These are phyloP conservation scores for Mellilla xanthometata DNA, from an alignment of 2,888 invertebrate species.

Conservation along the genomic window DNA sequence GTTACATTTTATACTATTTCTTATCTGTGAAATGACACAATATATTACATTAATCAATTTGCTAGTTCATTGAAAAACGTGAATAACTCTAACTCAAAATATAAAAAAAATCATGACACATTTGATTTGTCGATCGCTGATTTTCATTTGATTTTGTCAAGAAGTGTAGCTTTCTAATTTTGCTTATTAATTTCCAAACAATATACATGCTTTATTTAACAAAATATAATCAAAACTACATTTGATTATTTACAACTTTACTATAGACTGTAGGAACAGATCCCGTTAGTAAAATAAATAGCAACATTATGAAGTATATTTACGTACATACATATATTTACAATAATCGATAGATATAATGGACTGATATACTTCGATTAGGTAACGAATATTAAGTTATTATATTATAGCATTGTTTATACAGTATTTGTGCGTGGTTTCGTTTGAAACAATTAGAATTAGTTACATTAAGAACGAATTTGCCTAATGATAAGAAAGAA, in stretches of 20 bases:
- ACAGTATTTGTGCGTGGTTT: conserved; percentile 18
- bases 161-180: neutral
- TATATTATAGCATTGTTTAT: conserved; percentile 11
- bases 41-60: too few relatives aligned
- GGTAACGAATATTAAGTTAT: conserved; percentile 19
- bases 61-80: too few relatives aligned
- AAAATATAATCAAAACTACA: conserved; percentile 12
- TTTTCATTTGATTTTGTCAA: too few relatives aligned
- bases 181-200: conserved; percentile 11
- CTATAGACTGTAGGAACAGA: conserved; percentile 26
- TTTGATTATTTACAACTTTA: conserved; percentile 12
- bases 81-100: too few relatives aligned
- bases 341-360: conserved; percentile 15
- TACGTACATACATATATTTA: conserved; percentile 20
- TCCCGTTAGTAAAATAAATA: conserved; percentile 22
- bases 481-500: conserved; percentile 7
- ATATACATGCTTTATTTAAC: conserved; percentile 11
- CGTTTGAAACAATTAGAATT: conserved; percentile 6
- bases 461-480: conserved; percentile 9
- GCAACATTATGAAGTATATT: conserved; percentile 25
- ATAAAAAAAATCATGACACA: too few relatives aligned
- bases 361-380: conserved; percentile 22
- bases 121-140: too few relatives aligned
- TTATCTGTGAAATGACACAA: too few relatives aligned
- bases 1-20: too few relatives aligned